Evolutionary conservation across 1,140 invertebrate species (phyloP), one percentile per base, ranked within the genome.

Genomic region (Ephestia elutella): DNA sequence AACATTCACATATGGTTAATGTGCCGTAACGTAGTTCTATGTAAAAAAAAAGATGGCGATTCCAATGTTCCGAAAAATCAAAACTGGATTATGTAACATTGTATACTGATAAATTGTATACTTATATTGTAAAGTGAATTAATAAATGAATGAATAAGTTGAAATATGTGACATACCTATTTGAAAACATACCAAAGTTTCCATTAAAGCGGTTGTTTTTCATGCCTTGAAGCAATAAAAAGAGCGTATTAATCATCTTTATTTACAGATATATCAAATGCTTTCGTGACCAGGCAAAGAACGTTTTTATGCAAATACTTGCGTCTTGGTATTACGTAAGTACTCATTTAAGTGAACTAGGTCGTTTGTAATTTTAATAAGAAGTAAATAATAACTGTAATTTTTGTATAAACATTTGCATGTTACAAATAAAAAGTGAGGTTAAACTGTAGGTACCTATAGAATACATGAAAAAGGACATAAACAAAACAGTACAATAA

Each of bases 331-430:
- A 44, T 15, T 13, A 53, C 20, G 19, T 53, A n/a, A 21, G n/a
- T 25, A 53, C 13, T 25, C 20, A 13, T 53, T 53, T 25, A 25
- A 9, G 8, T 25, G 20, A 53, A 53, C 50, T 53, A 75, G 60
- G 59, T 55, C 66, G 54, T 60, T 67, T 49, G 59, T 69, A 18
- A 53, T 21, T 25, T 20, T 5, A 20, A 50, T 50, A 17, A 8
- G 5, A 21, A n/a, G n/a, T n/a, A 13, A 53, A 44, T 44, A n/a
- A 44, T 44, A 44, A 15, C 2, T 38, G 4, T 44, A 15, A 15
- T 44, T 44, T 4, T 17, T 44, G 15, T 44, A 15, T 4, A 32
- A 10, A 28, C 8, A 28, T 28, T 32, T 32, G 21, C 30, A 32
- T 32, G 11, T 32, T 4, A 10, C 30, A 11, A 32, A 1, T 10